phyloP scores from a whole-genome alignment of 2,888 invertebrate species.

The Hedya salicella region DNA sequence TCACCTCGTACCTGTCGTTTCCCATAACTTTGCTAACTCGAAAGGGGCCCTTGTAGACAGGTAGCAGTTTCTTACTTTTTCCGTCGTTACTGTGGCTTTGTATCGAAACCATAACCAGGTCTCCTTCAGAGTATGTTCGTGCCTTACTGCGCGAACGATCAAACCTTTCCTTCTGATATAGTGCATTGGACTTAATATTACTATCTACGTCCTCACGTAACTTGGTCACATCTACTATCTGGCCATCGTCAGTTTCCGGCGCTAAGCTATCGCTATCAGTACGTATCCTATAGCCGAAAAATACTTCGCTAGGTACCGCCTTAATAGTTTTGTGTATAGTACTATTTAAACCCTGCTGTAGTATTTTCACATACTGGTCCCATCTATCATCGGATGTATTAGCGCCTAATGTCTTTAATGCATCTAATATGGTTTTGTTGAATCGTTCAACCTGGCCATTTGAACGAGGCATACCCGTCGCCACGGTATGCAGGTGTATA shows the following conservation, averaged over 20 bases:
- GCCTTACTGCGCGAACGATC: conserved; percentile 30
- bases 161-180: conserved; percentile 33
- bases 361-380: conserved; percentile 50
- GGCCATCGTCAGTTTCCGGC: conserved; percentile 21
- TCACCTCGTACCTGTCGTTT: conserved; percentile 38
- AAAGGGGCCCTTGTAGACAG: conserved; percentile 44
- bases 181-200: conserved; percentile 27
- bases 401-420: conserved; percentile 49
- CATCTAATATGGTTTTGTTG: conserved; percentile 51
- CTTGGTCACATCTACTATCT: conserved; percentile 34
- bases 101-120: conserved; percentile 35
- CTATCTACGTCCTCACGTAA: conserved; percentile 29
- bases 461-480: conserved; percentile 39
- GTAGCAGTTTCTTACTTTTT: conserved; percentile 41
- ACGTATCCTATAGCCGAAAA: conserved; percentile 49
- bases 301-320: conserved; percentile 50
- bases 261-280: conserved; percentile 42
- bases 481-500: conserved; percentile 45
- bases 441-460: too few relatives aligned
- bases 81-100: conserved; percentile 41
- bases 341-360: too few relatives aligned
- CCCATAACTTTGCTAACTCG: conserved; percentile 37
- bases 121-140: neutral
- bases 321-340: conserved; percentile 49
- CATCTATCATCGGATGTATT: conserved; percentile 49